Percentiles rank a stretch among this genome's conserved stretches.
Conservation (phyloP, 2,888 invertebrate genomes). For the Cataglyphis cursor region DNA sequence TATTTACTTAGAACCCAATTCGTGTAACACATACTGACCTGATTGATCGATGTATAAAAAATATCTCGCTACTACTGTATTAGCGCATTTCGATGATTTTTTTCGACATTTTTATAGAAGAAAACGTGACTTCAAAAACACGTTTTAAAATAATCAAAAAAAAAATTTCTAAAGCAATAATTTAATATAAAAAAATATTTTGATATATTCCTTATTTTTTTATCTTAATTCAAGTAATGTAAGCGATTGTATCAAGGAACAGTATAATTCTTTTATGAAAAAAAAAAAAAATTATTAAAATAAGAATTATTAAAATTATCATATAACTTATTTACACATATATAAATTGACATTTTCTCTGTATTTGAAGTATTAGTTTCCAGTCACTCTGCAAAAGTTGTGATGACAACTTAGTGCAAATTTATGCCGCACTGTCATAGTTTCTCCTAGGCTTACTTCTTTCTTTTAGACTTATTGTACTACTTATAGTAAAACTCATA, state of each 20-base stretch:
- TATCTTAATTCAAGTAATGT: background rate
- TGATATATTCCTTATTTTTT: background rate
- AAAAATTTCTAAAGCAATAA: background rate
- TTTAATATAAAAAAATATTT: background rate
- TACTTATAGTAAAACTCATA: background rate
- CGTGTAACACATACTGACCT: background rate
- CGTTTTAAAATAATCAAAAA: constrained; percentile 2
- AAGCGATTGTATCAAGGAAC: background rate
- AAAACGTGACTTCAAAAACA: background rate
- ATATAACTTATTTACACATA: background rate
- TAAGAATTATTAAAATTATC: constrained; percentile 3
- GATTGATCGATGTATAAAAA: background rate
- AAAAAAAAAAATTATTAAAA: background rate
- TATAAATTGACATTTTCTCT: constrained; percentile 13
- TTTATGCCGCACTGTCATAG: background rate
- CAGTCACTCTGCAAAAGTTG: background rate
- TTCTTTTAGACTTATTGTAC: constrained; percentile 6
- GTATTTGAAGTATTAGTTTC: constrained; percentile 9
- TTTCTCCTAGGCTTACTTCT: background rate
- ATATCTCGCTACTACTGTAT: background rate
- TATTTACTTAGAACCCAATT: constrained; percentile 16
- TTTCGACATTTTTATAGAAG: background rate
- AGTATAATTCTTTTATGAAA: background rate
- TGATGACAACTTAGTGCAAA: constrained; percentile 3
- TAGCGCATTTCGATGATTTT: background rate